Evolutionary conservation across 2,888 invertebrate genomes (phyloP), one percentile per base, ranked within the genome.

Genomic region (Platycheirus albimanus): DNA sequence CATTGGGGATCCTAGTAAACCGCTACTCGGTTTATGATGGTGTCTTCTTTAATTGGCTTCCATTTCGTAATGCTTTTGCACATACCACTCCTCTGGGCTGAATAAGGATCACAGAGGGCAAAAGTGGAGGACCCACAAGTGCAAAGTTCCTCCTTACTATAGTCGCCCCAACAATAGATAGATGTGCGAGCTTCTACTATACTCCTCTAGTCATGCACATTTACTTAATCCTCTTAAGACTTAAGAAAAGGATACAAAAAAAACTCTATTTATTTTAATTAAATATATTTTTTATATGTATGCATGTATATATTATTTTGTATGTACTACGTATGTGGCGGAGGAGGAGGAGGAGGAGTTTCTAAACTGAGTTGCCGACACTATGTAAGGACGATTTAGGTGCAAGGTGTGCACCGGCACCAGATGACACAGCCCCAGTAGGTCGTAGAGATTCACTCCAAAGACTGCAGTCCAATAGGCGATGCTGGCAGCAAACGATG

Each of bases 351-450:
- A 30, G 49, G 45, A 33, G n/a, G 61, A 67, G 20, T 72, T 71
- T 72, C 81, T 81, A 51, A 83, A 83, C 64, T 74, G 76, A 20
- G 84, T 80, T 72, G 77, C 71, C 8, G 85, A 81, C 64, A 86
- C 51, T 71, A 87, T 79, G 41, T 80, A 87, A 1, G 87, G 87
- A 3, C 86, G 85, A 45, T 84, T 58, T 11, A 86, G 33, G 67
- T 87, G 87, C 28, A 87, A 78, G n/a, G 85, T 85, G 56, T 87
- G 86, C n/a, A 86, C 85, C 2, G 87, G 87, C 7, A 87, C 85
- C 52, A 87, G 67, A 69, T 87, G 86, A 30, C 87, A 87, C 10
- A 87, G 66, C 1, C 86, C 85, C 13, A 87, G 76, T 7, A 87
- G 79, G 49, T 87, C 87, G 30, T 86, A 87, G 0, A 83, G 58